These are phyloP conservation scores for Drosophila colorata DNA, from an alignment of 2,888 invertebrate genomes.

Conservation along the genomic window DNA sequence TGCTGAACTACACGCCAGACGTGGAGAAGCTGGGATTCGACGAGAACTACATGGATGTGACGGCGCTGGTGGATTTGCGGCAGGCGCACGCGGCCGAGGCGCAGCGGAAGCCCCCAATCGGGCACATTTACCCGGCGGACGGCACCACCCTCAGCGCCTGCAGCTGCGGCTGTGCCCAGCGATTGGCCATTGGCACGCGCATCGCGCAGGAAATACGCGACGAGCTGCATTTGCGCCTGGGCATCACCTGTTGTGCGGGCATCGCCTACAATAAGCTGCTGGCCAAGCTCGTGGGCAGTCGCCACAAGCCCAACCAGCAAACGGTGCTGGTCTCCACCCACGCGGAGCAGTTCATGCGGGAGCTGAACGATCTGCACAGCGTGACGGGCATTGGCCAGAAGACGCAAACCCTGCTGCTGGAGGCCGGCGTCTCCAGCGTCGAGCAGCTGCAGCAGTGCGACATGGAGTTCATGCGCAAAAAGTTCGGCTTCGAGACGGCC, in stretches of 20 bases:
- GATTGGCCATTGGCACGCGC: conserved; percentile 89
- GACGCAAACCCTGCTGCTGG: conserved; percentile 88
- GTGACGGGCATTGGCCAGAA: conserved; percentile 92
- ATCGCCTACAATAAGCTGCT: conserved; percentile 93
- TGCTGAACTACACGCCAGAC: conserved; percentile 90
- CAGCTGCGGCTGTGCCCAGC: conserved; percentile 90
- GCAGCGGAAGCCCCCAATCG: conserved; percentile 75
- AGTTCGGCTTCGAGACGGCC: conserved; percentile 90
- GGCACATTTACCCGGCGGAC: conserved; percentile 88
- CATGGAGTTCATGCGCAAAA: conserved; percentile 87
- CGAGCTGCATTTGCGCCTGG: conserved; percentile 89
- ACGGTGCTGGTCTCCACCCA: conserved; percentile 91
- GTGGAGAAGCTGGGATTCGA: conserved; percentile 94
- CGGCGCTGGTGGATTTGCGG: conserved; percentile 86
- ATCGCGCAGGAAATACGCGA: conserved; percentile 92
- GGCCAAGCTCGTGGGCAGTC: conserved; percentile 91
- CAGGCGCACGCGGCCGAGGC: conserved; percentile 68
- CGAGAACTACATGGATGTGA: conserved; percentile 94
- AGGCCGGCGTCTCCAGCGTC: conserved; percentile 89
- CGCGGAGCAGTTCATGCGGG: conserved; percentile 88
- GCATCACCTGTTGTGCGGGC: conserved; percentile 93
- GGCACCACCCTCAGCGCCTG: conserved; percentile 86
- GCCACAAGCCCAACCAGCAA: conserved; percentile 93
- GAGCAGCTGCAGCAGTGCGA: conserved; percentile 89
- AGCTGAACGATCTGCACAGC: conserved; percentile 87